phyloP scores from a whole-genome alignment of 2,113 vertebrate genomes.

The Channa argus region DNA sequence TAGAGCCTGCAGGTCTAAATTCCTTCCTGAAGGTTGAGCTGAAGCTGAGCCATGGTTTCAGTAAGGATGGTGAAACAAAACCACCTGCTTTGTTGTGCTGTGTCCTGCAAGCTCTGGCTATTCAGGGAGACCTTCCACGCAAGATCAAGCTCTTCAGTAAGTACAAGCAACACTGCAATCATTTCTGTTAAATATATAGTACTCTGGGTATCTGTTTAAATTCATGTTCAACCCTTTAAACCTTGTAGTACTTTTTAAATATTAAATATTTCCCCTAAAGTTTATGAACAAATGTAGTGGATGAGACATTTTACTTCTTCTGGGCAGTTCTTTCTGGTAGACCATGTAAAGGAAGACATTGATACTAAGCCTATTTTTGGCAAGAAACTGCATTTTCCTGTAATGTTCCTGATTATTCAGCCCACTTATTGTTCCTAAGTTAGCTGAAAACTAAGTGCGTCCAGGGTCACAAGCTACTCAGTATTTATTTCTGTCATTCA shows the following conservation, averaged over 20 bases:
- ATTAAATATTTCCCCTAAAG: too few species aligned
- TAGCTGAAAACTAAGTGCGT: background rate
- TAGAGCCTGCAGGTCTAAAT: slow-evolving; percentile 84
- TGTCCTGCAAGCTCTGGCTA: slow-evolving; percentile 89
- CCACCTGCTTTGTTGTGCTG: slow-evolving; percentile 74
- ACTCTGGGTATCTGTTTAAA: background rate
- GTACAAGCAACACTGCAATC: slow-evolving; percentile 10
- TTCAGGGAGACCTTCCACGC: slow-evolving; percentile 90
- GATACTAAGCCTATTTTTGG: too few species aligned
- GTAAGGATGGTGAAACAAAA: slow-evolving; percentile 69
- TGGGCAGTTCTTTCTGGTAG: too few species aligned
- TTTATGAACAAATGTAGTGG: too few species aligned
- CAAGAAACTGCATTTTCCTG: too few species aligned
- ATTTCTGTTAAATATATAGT: background rate
- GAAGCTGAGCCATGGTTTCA: slow-evolving; percentile 74
- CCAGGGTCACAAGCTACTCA: background rate
- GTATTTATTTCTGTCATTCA: slow-evolving; percentile 54
- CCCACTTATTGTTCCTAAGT: too few species aligned
- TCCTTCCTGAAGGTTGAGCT: slow-evolving; percentile 85
- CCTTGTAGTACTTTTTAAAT: too few species aligned
- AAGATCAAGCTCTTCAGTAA: slow-evolving; percentile 94
- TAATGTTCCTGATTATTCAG: too few species aligned
- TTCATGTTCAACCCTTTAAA: too few species aligned
- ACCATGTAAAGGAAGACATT: too few species aligned
- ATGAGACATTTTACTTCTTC: too few species aligned